Conservation (phyloP, 2,113 vertebrate species). For the Sus scrofa region DNA sequence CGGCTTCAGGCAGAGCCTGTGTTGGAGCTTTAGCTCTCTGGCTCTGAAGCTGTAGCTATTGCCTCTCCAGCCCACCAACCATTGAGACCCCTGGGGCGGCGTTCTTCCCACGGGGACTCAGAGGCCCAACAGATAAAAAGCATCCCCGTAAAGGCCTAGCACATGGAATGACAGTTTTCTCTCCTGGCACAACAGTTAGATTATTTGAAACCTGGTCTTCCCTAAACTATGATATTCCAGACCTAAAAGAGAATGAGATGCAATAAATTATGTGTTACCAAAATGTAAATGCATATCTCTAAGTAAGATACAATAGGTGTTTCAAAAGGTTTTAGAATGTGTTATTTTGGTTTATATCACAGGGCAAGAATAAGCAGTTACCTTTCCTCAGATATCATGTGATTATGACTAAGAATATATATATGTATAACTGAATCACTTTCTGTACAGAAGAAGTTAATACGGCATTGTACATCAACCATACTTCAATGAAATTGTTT, state of each 20-base stretch:
- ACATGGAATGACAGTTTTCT: neutral
- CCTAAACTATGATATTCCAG: neutral
- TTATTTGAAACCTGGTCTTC: constrained; percentile 25
- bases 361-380: neutral
- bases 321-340: neutral
- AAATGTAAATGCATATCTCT: neutral
- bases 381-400: constrained; percentile 9
- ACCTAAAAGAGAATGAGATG: constrained; percentile 55
- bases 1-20: neutral
- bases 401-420: too few species aligned
- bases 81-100: neutral
- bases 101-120: neutral
- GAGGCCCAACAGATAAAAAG: neutral
- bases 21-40: neutral
- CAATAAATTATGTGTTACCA: neutral
- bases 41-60: neutral
- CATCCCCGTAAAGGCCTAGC: neutral
- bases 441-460: too few species aligned
- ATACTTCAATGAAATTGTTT: too few species aligned
- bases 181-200: neutral
- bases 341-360: constrained; percentile 42
- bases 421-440: too few species aligned
- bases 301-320: neutral
- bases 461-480: too few species aligned
- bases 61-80: neutral